phyloP scores from a whole-genome alignment of 2,888 invertebrate species.

The Spodoptera picta region DNA sequence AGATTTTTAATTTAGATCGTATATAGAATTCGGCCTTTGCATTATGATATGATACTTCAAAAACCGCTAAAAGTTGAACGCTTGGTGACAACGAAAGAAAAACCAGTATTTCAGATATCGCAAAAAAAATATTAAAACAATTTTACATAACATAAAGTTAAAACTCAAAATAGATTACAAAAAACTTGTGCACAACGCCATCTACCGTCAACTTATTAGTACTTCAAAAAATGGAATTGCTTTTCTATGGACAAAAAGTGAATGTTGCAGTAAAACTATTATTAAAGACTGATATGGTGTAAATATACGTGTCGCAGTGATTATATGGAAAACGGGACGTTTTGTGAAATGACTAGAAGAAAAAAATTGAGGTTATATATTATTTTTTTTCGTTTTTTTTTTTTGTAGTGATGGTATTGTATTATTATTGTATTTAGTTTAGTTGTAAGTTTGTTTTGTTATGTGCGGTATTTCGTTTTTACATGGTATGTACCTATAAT shows the following conservation, averaged over 20 bases:
- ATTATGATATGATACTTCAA: too few species aligned
- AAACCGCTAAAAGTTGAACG: too few species aligned
- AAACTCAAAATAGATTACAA: too few species aligned
- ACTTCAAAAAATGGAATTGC: neutral
- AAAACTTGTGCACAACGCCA: constrained; percentile 17
- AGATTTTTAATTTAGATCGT: too few species aligned
- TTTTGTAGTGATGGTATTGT: neutral
- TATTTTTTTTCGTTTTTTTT: neutral
- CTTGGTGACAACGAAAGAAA: too few species aligned
- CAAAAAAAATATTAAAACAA: too few species aligned
- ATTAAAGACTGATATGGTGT: constrained; percentile 48
- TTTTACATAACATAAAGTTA: too few species aligned
- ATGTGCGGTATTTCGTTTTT: neutral
- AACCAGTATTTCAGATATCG: too few species aligned
- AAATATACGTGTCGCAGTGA: constrained; percentile 29
- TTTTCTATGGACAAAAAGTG: constrained; percentile 7
- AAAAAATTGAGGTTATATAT: neutral
- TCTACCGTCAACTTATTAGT: constrained; percentile 13
- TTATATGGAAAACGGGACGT: neutral
- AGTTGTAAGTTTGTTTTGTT: neutral
- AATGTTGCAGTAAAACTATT: constrained; percentile 38
- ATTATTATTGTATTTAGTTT: neutral
- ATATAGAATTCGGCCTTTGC: too few species aligned
- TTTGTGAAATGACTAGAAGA: constrained; percentile 21
- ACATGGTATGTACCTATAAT: too few species aligned